phyloP scores from a whole-genome alignment of 2,797 vertebrate species.

The Halcyon leucocephala region DNA sequence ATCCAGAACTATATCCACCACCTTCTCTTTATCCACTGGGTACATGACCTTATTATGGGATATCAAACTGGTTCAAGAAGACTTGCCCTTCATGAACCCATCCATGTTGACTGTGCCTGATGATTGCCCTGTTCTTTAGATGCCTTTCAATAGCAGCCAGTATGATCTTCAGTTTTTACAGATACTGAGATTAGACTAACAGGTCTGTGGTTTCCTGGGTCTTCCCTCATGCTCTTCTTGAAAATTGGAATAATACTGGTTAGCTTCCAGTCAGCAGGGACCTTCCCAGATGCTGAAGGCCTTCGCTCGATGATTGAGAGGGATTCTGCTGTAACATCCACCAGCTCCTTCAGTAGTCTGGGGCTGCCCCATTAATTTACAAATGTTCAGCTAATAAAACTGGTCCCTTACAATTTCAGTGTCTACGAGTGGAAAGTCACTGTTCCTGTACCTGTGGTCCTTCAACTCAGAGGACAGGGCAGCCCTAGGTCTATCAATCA shows the following conservation, averaged over 20 bases:
- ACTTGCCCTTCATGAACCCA: not conserved
- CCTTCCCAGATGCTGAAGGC: too few relatives aligned
- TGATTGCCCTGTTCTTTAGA: not conserved
- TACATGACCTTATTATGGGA: too few relatives aligned
- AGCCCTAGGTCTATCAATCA: not conserved
- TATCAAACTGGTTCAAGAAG: too few relatives aligned
- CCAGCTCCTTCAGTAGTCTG: not conserved
- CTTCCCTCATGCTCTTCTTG: too few relatives aligned
- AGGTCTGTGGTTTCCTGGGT: too few relatives aligned
- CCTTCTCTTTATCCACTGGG: too few relatives aligned
- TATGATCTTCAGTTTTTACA: not conserved
- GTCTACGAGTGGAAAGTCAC: not conserved
- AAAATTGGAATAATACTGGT: too few relatives aligned
- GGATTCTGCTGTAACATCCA: not conserved
- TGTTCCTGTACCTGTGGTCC: not conserved
- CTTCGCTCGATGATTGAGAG: too few relatives aligned
- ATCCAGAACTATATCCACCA: too few relatives aligned
- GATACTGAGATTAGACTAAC: not conserved
- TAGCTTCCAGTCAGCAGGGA: too few relatives aligned
- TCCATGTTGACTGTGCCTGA: not conserved
- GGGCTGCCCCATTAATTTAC: not conserved
- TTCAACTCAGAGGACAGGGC: not conserved
- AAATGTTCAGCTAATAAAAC: not conserved
- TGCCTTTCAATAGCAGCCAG: not conserved
- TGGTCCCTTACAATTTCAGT: not conserved